Conservation (phyloP, 2,888 invertebrate species). For the Periphyllus acericola region DNA sequence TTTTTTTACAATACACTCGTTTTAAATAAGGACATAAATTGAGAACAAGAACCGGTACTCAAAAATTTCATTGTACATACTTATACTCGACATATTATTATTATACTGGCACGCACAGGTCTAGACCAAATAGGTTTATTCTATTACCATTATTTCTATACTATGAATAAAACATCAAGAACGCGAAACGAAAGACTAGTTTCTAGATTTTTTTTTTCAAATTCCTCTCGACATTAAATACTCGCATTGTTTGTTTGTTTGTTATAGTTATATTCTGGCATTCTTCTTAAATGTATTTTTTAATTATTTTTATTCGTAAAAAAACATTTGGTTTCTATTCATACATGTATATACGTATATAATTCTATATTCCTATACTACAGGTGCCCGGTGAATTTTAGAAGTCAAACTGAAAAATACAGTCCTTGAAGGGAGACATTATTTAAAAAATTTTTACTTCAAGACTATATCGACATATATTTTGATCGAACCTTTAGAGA, state of each 20-base stretch:
- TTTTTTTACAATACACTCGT: not conserved
- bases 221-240: not conserved
- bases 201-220: conserved; percentile 9
- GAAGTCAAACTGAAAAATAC: too few species aligned
- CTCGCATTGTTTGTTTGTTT: not conserved
- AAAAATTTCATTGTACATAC: conserved; percentile 20
- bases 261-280: not conserved
- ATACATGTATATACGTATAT: too few species aligned
- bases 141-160: not conserved
- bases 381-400: too few species aligned
- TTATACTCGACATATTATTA: not conserved
- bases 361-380: not conserved
- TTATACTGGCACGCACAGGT: not conserved
- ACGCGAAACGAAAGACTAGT: not conserved
- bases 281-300: not conserved
- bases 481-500: too few species aligned
- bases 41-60: conserved; percentile 22
- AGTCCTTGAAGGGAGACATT: too few species aligned
- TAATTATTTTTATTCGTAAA: not conserved
- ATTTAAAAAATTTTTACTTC: too few species aligned
- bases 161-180: conserved; percentile 28
- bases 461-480: too few species aligned
- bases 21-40: not conserved
- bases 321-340: not conserved
- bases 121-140: conserved; percentile 12